Evolutionary conservation across 2,888 invertebrate genomes (phyloP).

Genomic region (Platynereis dumerilii): DNA sequence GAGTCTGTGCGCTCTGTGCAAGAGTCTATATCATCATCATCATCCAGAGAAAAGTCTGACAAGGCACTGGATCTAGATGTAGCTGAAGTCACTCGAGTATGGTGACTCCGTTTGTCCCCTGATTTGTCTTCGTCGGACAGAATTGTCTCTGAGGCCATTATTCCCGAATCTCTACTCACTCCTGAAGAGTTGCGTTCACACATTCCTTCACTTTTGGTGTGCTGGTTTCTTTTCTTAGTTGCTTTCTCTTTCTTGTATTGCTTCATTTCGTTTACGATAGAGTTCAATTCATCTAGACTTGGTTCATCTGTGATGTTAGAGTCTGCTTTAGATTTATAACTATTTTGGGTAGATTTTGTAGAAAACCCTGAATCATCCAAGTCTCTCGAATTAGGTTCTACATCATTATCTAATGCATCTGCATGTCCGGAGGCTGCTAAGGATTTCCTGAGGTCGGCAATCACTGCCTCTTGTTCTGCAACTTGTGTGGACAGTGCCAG

Average conservation of each 20-base stretch:
- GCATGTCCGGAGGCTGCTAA: neutral
- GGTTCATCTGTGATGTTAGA: too few relatives aligned
- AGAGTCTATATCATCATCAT: neutral
- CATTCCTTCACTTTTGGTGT: too few relatives aligned
- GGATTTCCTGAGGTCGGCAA: neutral
- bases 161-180: neutral
- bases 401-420: too few relatives aligned
- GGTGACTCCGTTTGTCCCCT: neutral
- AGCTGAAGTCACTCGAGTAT: neutral
- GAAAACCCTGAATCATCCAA: too few relatives aligned
- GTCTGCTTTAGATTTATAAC: too few relatives aligned
- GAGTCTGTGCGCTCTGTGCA: too few relatives aligned
- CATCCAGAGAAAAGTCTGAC: neutral
- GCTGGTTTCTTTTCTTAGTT: neutral
- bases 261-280: neutral
- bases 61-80: too few relatives aligned
- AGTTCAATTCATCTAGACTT: neutral
- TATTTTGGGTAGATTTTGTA: too few relatives aligned
- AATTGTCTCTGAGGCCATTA: neutral
- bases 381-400: too few relatives aligned
- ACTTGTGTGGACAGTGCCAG: neutral
- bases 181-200: neutral
- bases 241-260: neutral
- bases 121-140: neutral
- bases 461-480: neutral